Base-by-base conservation (phyloP, 2,113 vertebrate genomes). In the Podarcis cretensis region DNA sequence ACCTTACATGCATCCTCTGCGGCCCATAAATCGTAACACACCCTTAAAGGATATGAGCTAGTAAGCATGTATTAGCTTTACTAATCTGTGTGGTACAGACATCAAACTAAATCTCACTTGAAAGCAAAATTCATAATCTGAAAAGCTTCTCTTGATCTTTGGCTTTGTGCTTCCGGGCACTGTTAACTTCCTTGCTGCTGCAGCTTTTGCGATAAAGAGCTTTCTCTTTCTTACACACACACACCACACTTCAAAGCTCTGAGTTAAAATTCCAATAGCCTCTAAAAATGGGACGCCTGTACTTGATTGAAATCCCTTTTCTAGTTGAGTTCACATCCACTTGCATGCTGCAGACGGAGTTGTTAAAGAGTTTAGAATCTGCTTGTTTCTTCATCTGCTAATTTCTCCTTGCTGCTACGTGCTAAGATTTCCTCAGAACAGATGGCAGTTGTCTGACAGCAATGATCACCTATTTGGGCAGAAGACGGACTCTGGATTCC, bases 41-140 rank as follows among this genome's bases (percentile, higher is more conserved):
- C 84, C 77, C 75, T 59, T 37, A 59, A 78, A 89, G 43, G 6
- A 74, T 91, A 79, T 66, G 71, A 92, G 92, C 66, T 76, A 88
- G 83, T 90, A 94, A 80, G 21, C 89, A 76, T 14, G 81, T 81
- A 84, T 91, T 87, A 93, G 84, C 87, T 80, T 85, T 89, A 91
- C 86, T 95, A 94, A 95, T 95, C 93, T 94, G 78, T 0, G 0
- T 75, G 65, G 90, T 86, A 91, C 21, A 68, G 90, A 94, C 32
- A 40, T 94, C 92, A 94, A 87, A 95, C 78, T 81, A 95, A 95
- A 95, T 94, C 93, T 93, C 92, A 73, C 48, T 75, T 94, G 92
- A 92, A 90, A 93, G 91, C 91, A 91, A 84, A 84, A 92, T 94
- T 92, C 75, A 86, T 95, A 96, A 95, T 92, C 94, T 94, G 93